Conservation (phyloP, 2,113 vertebrate species). For the Neopipo cinnamomea region DNA sequence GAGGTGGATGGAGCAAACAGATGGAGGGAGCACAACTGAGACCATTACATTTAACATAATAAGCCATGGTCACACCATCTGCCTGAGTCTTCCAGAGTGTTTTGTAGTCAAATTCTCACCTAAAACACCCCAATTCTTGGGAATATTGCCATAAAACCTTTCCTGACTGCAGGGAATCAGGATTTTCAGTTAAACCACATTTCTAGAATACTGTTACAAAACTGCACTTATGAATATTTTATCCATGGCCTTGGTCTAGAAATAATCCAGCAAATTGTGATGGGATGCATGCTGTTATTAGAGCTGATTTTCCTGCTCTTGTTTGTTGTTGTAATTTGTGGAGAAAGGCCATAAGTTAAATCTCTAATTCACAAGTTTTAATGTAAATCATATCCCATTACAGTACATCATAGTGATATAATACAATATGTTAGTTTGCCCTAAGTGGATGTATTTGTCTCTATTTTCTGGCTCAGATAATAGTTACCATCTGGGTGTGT, state of each 20-base stretch:
- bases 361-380: constrained; percentile 66
- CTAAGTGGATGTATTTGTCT: constrained; percentile 63
- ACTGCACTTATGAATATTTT: neutral
- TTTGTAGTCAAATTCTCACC: neutral
- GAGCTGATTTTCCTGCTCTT: constrained; percentile 43
- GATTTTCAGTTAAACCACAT: neutral
- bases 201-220: neutral
- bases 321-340: constrained; percentile 65
- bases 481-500: constrained; percentile 75
- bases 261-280: constrained; percentile 43
- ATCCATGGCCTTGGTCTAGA: neutral
- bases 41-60: neutral
- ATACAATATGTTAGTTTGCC: constrained; percentile 70
- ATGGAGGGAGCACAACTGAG: neutral
- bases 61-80: constrained; percentile 3
- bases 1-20: neutral
- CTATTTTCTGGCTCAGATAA: constrained; percentile 74
- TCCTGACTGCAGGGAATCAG: neutral
- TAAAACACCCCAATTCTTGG: neutral
- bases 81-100: neutral
- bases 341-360: constrained; percentile 67
- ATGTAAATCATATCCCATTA: constrained; percentile 68
- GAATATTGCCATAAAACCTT: neutral
- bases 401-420: constrained; percentile 67
- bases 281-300: constrained; percentile 35